phyloP scores from a whole-genome alignment of 2,797 vertebrate species.

The Fistularia commersonii region DNA sequence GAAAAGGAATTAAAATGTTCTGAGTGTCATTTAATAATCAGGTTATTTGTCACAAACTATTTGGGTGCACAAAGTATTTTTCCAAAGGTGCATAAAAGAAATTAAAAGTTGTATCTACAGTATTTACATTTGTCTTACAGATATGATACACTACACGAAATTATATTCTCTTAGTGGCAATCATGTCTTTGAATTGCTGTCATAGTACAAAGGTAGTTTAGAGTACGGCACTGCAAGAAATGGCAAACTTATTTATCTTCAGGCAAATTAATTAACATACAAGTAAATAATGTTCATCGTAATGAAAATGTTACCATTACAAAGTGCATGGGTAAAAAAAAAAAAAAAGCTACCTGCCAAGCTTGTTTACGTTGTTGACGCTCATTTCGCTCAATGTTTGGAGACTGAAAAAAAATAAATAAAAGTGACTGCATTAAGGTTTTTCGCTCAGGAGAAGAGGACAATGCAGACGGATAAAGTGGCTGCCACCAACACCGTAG shows the following conservation, averaged over 20 bases:
- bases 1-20: neutral
- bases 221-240: slow-evolving; percentile 34
- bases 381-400: slow-evolving; percentile 12
- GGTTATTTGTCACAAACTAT: slow-evolving; percentile 9
- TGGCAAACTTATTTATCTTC: slow-evolving; percentile 16
- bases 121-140: neutral
- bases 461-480: slow-evolving; percentile 57
- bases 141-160: neutral
- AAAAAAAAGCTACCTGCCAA: slow-evolving; percentile 6
- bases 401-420: neutral
- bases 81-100: slow-evolving; percentile 1
- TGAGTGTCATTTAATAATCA: neutral
- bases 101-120: neutral
- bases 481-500: slow-evolving; percentile 40
- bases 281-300: neutral
- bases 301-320: neutral
- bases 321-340: neutral
- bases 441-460: slow-evolving; percentile 52
- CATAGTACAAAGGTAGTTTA: slow-evolving; percentile 13
- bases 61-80: neutral
- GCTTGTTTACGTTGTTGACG: slow-evolving; percentile 1
- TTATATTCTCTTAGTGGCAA: slow-evolving; percentile 2
- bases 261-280: slow-evolving; percentile 7
- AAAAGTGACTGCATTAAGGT: neutral
- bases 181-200: neutral